Conservation (phyloP, 2,113 vertebrate species). For the Tachysurus fulvidraco region DNA sequence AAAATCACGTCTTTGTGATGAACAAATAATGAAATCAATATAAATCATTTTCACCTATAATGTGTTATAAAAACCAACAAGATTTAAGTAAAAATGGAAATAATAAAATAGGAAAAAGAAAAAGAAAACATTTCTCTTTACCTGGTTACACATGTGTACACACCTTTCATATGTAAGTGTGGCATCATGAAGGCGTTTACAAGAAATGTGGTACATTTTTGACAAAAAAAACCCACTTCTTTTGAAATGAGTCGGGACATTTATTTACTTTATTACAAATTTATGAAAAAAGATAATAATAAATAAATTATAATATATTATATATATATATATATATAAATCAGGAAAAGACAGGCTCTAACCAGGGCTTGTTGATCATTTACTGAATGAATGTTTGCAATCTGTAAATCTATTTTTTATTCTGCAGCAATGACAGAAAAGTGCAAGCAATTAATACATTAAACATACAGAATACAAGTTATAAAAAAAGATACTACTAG, state of each 20-base stretch:
- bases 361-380: slow-evolving; percentile 34
- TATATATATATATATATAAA: no score
- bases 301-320: no score
- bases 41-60: not conserved
- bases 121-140: not conserved
- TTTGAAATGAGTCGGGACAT: not conserved
- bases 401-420: slow-evolving; percentile 44
- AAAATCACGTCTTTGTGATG: not conserved
- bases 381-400: slow-evolving; percentile 42
- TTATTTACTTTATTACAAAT: not conserved
- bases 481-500: no score
- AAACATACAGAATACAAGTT: no score
- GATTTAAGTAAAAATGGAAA: not conserved
- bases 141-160: not conserved
- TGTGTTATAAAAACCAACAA: not conserved
- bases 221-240: not conserved
- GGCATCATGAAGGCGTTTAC: not conserved
- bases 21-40: not conserved
- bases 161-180: not conserved
- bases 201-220: not conserved
- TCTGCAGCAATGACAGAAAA: not conserved
- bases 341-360: not conserved
- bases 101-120: not conserved
- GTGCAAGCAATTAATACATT: slow-evolving; percentile 14
- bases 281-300: not conserved